These are phyloP conservation scores for Malurus melanocephalus DNA, from an alignment of 2,113 vertebrate species.

Conservation along the genomic window DNA sequence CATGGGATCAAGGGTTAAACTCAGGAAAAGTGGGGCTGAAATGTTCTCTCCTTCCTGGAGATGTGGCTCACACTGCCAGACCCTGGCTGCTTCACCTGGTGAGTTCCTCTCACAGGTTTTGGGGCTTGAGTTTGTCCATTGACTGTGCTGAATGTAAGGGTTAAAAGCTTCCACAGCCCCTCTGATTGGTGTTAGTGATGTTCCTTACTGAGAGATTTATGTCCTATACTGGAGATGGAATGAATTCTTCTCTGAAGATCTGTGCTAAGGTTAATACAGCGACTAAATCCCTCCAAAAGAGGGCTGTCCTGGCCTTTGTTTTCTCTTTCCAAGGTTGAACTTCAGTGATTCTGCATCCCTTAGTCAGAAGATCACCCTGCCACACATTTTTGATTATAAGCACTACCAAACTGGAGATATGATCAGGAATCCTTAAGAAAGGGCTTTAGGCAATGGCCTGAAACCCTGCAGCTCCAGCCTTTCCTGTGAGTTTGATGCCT, in stretches of 20 bases:
- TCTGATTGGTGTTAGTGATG: background rate
- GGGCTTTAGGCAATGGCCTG: background rate
- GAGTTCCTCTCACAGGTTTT: background rate
- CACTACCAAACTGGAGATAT: background rate
- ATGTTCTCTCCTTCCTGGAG: background rate
- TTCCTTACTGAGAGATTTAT: background rate
- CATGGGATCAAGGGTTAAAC: background rate
- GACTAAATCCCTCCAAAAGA: conserved; percentile 5
- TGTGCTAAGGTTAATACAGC: background rate
- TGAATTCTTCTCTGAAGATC: background rate
- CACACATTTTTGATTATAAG: background rate
- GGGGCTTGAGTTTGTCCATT: background rate
- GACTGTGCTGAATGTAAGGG: background rate
- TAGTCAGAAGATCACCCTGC: background rate
- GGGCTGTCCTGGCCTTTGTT: conserved; percentile 30
- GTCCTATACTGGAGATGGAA: background rate
- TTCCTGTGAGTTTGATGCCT: background rate
- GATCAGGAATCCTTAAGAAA: background rate
- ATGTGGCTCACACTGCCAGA: background rate
- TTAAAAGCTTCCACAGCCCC: background rate
- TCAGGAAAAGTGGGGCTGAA: background rate
- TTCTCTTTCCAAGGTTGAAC: background rate
- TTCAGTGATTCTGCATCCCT: background rate
- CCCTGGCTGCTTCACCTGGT: background rate
- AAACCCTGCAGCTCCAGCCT: background rate